Conservation (phyloP, 1,140 invertebrate genomes). For the Cherax destructor region DNA sequence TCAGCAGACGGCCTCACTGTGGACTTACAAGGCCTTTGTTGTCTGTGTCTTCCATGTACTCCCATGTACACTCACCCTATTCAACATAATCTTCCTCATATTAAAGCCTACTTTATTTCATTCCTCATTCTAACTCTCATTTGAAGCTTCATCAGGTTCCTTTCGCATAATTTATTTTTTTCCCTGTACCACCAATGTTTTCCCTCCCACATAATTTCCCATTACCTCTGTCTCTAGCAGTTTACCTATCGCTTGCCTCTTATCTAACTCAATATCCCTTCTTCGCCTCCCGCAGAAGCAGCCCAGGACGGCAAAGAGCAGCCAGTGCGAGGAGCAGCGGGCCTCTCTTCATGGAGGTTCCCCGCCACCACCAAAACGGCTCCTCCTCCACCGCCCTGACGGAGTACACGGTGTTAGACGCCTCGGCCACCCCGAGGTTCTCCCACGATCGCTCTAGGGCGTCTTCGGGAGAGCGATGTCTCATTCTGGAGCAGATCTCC, state of each 20-base stretch:
- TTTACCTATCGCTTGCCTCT: too few relatives aligned
- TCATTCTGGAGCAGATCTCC: slow-evolving; percentile 70
- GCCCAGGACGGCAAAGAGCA: slow-evolving; percentile 12
- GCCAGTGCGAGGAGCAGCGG: slow-evolving; percentile 27
- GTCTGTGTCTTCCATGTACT: too few relatives aligned
- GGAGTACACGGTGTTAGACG: slow-evolving; percentile 70
- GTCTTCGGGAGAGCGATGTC: slow-evolving; percentile 67
- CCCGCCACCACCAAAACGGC: slow-evolving; percentile 57
- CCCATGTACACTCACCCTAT: too few relatives aligned
- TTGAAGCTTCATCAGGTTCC: neutral
- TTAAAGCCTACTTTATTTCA: neutral
- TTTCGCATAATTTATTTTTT: neutral
- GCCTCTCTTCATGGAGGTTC: slow-evolving; percentile 31
- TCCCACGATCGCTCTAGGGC: slow-evolving; percentile 63
- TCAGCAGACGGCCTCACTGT: too few relatives aligned
- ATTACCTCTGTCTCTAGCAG: too few relatives aligned
- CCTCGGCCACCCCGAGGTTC: slow-evolving; percentile 55
- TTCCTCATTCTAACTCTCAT: neutral
- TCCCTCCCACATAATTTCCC: too few relatives aligned
- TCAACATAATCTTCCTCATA: too few relatives aligned
- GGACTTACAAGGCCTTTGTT: too few relatives aligned
- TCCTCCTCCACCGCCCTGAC: slow-evolving; percentile 65
- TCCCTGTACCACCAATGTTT: neutral
- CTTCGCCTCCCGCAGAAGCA: slow-evolving; percentile 25
- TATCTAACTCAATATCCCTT: neutral